Base-by-base conservation (phyloP, 2,113 vertebrate genomes). In the Alexandromys fortis region DNA sequence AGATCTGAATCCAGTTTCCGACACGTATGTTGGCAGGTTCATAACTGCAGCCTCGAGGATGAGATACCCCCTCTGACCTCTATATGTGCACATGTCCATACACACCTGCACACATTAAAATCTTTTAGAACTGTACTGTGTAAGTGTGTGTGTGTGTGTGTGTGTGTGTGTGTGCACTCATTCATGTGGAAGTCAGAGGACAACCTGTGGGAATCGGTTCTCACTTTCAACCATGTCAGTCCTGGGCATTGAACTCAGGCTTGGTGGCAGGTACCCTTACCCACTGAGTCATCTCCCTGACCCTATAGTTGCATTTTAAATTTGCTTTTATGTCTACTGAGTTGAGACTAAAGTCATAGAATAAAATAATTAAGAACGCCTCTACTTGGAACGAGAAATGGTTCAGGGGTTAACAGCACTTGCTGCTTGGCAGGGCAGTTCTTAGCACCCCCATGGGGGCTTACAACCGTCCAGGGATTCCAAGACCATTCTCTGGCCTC, bases 361-460 rank as follows among this genome's bases (percentile, higher is more conserved):
- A 83, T 67, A 86, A 91, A 90, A 85, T 70, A 58, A 75, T n/a
- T 28, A 90, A 87, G 72, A 89, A 65, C 19, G n/a, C 58, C 42
- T 26, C 81, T 45, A 63, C n/a, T n/a, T 86, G 17, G 63, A 35
- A 65, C 3, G 33, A 9, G 63, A 86, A 17, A 45, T 30, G n/a
- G 58, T 28, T 85, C n/a, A 30, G 79, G 28, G n/a, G 55, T 38
- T 63, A 7, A 63, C 13, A 63, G 55, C 26, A 42, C 38, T 63
- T 63, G n/a, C 81, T 61, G 24, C 26, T 63, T 83, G 30, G 81
- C 24, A 42, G 26, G 42, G 26, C 81, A 65, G n/a, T 30, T 85
- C 14, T 65, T 65, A 42, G 58, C 4, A 42, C 58, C 22, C 58
- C 38, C 22, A 61, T 28, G 55, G 55, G 35, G 21, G 55, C 55